phyloP scores from a whole-genome alignment of 2,797 vertebrate genomes.

The Sebastes ruberrimus region DNA sequence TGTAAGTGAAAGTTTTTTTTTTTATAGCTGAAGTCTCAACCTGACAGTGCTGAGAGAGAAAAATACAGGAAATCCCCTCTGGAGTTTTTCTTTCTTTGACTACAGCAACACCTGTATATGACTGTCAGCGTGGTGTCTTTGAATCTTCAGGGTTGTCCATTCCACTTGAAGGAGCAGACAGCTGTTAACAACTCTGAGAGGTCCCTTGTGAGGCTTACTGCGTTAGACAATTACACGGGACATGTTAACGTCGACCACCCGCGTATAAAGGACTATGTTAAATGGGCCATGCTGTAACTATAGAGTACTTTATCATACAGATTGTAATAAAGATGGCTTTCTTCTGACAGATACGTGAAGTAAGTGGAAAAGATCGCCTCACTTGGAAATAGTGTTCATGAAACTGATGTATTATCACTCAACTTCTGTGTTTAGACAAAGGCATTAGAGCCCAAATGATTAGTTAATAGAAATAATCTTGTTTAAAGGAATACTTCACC shows the following conservation, averaged over 20 bases:
- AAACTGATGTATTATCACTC: background rate
- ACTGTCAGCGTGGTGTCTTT: constrained; percentile 18
- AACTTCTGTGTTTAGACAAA: background rate
- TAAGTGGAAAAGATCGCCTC: background rate
- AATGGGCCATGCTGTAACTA: constrained; percentile 8
- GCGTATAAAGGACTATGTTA: background rate
- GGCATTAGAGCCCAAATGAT: background rate
- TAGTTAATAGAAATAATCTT: background rate
- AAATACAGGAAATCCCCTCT: constrained; percentile 21
- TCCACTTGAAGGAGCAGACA: constrained; percentile 43
- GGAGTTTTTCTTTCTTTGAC: constrained; percentile 22
- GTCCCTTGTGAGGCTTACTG: constrained; percentile 20
- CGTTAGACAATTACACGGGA: constrained; percentile 26
- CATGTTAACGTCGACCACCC: constrained; percentile 7
- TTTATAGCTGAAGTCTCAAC: constrained; percentile 6
- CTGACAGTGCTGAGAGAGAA: constrained; percentile 7
- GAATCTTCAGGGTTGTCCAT: constrained; percentile 29
- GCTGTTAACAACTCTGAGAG: constrained; percentile 28
- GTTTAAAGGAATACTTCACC: background rate
- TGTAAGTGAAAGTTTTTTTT: background rate
- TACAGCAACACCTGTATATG: constrained; percentile 46
- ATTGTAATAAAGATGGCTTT: background rate
- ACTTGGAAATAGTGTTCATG: background rate
- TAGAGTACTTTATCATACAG: background rate
- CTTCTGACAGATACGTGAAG: background rate